A percentile compares a stretch with the other conserved stretches of the same genome.
phyloP scores from a whole-genome alignment of 2,113 vertebrate genomes.

The Microtus pennsylvanicus region DNA sequence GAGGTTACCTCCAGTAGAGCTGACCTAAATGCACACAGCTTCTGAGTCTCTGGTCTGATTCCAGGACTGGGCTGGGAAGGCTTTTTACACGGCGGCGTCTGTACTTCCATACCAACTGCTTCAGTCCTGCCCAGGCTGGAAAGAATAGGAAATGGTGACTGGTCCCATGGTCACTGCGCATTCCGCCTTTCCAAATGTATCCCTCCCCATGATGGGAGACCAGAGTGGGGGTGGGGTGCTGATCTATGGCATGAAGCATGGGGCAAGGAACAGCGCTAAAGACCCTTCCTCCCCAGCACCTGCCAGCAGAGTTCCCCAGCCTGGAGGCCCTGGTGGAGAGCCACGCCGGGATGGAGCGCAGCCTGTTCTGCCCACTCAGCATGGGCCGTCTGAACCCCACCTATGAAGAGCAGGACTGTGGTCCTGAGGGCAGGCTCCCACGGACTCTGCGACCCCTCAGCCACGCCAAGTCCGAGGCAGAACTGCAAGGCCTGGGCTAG shows the following conservation, averaged over 20 bases:
- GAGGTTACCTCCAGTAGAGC: not conserved
- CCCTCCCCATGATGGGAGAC: not conserved
- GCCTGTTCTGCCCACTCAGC: conserved; percentile 90
- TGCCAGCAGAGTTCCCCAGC: conserved; percentile 89
- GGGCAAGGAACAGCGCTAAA: not conserved
- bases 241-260: fast-evolving
- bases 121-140: not conserved
- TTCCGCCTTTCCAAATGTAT: not conserved
- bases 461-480: conserved; percentile 70
- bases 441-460: conserved; percentile 56
- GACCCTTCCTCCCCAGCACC: conserved; percentile 86
- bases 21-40: not conserved
- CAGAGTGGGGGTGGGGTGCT: no score
- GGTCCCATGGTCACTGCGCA: not conserved
- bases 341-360: conserved; percentile 85
- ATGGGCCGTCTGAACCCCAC: conserved; percentile 91
- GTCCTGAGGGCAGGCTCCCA: not conserved
- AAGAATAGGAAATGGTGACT: not conserved
- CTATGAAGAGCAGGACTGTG: conserved; percentile 90
- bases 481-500: conserved; percentile 84
- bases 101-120: not conserved
- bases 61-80: not conserved
- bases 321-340: conserved; percentile 92
- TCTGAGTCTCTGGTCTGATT: not conserved
- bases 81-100: fast-evolving